phyloP scores from a whole-genome alignment of 2,113 vertebrate genomes.

The Eudyptes chrysolophus region DNA sequence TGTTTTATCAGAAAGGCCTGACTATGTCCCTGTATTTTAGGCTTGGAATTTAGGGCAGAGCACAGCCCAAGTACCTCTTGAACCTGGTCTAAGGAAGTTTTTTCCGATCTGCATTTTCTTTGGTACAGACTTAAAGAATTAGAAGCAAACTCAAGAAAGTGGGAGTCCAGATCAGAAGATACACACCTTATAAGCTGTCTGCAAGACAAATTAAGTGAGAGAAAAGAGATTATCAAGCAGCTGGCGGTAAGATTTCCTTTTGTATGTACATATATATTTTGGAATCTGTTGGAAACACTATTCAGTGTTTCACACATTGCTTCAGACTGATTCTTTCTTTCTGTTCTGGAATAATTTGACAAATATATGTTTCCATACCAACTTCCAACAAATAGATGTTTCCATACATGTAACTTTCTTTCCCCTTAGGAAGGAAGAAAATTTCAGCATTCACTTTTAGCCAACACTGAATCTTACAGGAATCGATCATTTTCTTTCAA shows the following conservation, averaged over 20 bases:
- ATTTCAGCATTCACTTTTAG: constrained; percentile 81
- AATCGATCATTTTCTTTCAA: constrained; percentile 86
- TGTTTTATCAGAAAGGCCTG: background rate
- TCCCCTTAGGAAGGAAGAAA: constrained; percentile 87
- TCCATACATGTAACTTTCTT: background rate
- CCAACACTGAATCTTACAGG: constrained; percentile 75
- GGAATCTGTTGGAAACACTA: background rate
- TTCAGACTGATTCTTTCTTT: background rate
- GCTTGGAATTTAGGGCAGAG: background rate
- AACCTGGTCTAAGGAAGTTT: background rate
- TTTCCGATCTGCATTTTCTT: background rate
- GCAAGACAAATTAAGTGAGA: constrained; percentile 86
- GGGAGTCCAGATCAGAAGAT: constrained; percentile 82
- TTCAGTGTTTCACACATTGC: background rate
- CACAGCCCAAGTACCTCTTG: background rate
- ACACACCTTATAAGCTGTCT: constrained; percentile 82
- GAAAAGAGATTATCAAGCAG: constrained; percentile 88
- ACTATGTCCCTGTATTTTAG: background rate
- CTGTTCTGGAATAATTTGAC: background rate
- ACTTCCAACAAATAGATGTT: background rate
- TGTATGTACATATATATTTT: background rate
- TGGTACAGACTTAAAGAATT: constrained; percentile 82
- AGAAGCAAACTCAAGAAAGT: constrained; percentile 84
- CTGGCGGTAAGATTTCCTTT: constrained; percentile 80
- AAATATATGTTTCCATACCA: background rate